Conservation (phyloP, 2,113 vertebrate species). For the Ammodytes dubius region DNA sequence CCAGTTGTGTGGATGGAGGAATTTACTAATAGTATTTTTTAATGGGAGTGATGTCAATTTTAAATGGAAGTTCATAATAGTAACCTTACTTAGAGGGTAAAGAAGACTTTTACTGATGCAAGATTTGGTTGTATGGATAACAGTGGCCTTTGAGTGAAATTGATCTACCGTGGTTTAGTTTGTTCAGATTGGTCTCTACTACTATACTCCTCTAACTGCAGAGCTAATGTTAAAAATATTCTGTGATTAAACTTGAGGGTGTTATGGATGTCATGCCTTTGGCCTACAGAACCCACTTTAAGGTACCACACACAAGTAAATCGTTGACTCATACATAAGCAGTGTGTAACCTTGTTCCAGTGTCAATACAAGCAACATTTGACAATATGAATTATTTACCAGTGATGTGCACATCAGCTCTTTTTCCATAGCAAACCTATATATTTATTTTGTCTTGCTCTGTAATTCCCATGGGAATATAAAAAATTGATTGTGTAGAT, state of each 20-base stretch:
- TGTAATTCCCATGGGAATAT: slow-evolving; percentile 84
- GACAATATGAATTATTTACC: not conserved
- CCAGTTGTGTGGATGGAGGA: not conserved
- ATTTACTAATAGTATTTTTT: not conserved
- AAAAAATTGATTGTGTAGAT: slow-evolving; percentile 77
- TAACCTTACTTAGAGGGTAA: not conserved
- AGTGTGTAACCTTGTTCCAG: not conserved
- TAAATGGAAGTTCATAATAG: not conserved
- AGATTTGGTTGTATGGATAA: not conserved
- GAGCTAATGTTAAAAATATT: no score
- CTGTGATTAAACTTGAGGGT: not conserved
- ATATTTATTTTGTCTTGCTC: slow-evolving; percentile 44
- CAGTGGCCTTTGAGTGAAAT: not conserved
- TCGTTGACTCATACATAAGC: not conserved
- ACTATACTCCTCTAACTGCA: no score
- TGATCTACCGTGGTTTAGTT: not conserved
- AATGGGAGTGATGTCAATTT: not conserved
- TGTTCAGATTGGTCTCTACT: not conserved
- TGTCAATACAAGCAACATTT: not conserved
- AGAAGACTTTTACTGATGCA: not conserved
- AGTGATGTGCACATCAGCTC: not conserved
- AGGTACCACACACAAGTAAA: not conserved
- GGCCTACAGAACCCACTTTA: not conserved
- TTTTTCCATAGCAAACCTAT: not conserved
- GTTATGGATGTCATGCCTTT: not conserved